Conservation (phyloP, 1,140 invertebrate species). For the Lineus longissimus region DNA sequence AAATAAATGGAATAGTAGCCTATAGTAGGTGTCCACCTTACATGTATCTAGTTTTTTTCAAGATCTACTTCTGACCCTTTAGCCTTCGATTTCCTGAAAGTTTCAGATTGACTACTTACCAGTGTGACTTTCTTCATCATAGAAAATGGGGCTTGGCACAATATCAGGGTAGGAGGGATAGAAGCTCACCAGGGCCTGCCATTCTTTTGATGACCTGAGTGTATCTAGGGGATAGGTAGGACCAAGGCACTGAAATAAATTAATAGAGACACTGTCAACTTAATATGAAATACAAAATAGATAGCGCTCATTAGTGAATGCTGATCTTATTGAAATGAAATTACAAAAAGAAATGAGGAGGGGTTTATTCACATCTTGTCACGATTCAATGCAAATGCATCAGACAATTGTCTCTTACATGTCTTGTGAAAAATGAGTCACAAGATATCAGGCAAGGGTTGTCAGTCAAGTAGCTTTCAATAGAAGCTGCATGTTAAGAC, state of each 20-base stretch:
- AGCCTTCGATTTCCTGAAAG: too few relatives aligned
- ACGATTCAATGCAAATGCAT: background rate
- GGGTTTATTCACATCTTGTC: too few relatives aligned
- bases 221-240: constrained; percentile 21
- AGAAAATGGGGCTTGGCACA: constrained; percentile 24
- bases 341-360: too few relatives aligned
- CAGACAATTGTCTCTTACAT: too few relatives aligned
- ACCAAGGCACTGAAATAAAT: constrained; percentile 24
- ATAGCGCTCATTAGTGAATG: too few relatives aligned
- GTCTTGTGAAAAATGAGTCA: too few relatives aligned
- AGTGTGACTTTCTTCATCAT: constrained; percentile 13
- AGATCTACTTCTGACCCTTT: background rate
- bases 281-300: background rate
- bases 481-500: too few relatives aligned
- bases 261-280: background rate
- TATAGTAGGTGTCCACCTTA: background rate
- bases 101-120: constrained; percentile 17
- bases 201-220: constrained; percentile 20
- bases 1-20: background rate
- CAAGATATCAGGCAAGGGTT: too few relatives aligned
- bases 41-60: background rate
- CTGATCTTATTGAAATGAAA: too few relatives aligned
- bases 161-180: constrained; percentile 18
- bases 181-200: constrained; percentile 23
- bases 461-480: too few relatives aligned